Evolutionary conservation across 2,113 vertebrate genomes (phyloP).

Genomic region (Raja brachyura): DNA sequence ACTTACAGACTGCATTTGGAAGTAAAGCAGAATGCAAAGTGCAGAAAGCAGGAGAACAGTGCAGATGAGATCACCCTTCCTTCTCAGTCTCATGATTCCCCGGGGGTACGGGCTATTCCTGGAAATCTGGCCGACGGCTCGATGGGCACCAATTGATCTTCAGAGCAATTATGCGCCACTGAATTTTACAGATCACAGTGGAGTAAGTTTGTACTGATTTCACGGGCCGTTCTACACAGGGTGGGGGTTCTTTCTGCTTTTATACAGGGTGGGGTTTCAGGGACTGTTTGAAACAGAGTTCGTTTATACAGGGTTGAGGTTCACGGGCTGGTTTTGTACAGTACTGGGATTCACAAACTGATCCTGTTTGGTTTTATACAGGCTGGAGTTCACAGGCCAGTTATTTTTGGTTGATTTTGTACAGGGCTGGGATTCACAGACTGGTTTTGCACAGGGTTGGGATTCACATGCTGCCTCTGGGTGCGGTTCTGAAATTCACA

Average conservation of each 20-base stretch:
- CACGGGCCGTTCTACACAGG: not conserved
- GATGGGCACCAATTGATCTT: not conserved
- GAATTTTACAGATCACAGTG: not conserved
- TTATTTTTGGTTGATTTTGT: not conserved
- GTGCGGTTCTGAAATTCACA: not conserved
- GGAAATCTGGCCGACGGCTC: not conserved
- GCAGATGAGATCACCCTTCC: constrained; percentile 74
- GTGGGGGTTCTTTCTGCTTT: not conserved
- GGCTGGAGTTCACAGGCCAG: not conserved
- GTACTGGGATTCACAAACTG: not conserved
- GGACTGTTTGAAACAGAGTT: not conserved
- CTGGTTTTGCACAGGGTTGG: not conserved
- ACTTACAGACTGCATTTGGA: constrained; percentile 55
- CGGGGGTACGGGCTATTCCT: fast-evolving
- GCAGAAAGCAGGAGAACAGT: constrained; percentile 68
- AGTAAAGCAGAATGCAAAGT: constrained; percentile 72
- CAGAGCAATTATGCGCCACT: not conserved
- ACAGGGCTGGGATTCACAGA: not conserved
- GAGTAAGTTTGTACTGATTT: not conserved
- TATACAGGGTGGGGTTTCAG: not conserved
- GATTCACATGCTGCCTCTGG: not conserved
- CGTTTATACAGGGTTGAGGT: not conserved
- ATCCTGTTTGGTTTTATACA: too few species aligned
- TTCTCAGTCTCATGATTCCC: constrained; percentile 66
- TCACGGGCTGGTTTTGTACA: not conserved